Conservation (phyloP, 37 sponge, comb jelly and placozoan species). For the Ianthella basta region DNA sequence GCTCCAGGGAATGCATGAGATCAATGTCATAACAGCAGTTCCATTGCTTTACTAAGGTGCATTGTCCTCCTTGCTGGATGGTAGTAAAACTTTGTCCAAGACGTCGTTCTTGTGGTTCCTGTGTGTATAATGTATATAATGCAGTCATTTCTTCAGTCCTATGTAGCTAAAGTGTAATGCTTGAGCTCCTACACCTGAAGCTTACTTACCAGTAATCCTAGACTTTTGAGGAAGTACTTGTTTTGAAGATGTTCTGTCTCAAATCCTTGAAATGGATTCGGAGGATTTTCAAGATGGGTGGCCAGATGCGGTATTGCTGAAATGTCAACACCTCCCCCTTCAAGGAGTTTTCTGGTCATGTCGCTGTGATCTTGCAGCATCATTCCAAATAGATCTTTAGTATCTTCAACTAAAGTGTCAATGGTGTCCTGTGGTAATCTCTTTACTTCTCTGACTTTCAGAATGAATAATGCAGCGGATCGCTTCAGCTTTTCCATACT, state of each 20-base stretch:
- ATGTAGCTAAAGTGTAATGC: no score
- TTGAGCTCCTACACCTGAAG: not conserved
- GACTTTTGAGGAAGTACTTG: conserved; percentile 2
- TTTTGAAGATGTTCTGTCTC: conserved; percentile 7
- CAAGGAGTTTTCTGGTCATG: not conserved
- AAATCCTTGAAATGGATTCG: not conserved
- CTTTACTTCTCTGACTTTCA: not conserved
- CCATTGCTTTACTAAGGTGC: not conserved
- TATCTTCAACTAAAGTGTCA: not conserved
- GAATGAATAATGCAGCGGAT: not conserved
- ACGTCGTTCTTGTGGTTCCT: conserved; percentile 14
- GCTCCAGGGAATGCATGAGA: conserved; percentile 9
- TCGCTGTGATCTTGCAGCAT: not conserved
- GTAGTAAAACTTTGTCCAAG: not conserved
- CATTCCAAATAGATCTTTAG: not conserved
- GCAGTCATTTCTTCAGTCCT: not conserved
- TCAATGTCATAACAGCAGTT: not conserved
- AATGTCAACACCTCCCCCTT: not conserved
- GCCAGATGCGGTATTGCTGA: not conserved
- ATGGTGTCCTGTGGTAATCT: conserved; percentile 3
- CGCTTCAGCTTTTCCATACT: not conserved
- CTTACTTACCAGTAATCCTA: not conserved
- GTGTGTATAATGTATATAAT: not conserved
- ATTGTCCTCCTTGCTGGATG: not conserved
- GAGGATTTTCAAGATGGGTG: not conserved